Percentiles rank a stretch among this genome's conserved stretches.
phyloP scores from a whole-genome alignment of 2,113 vertebrate species.

The Elaphurus davidianus region DNA sequence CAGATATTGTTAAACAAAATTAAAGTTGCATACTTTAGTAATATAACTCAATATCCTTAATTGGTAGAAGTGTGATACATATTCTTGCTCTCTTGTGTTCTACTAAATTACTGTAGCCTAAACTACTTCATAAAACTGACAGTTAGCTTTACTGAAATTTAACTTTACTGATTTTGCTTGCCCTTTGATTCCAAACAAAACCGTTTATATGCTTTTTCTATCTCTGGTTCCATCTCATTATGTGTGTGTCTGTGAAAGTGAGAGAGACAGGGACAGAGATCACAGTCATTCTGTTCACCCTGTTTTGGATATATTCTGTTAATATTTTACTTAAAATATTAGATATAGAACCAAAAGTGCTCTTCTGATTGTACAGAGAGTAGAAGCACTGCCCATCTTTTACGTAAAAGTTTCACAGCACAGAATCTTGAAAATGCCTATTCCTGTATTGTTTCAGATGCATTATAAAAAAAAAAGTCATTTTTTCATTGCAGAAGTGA shows the following conservation, averaged over 20 bases:
- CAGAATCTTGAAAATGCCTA: background rate
- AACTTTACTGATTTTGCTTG: slow-evolving; percentile 84
- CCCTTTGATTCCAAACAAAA: slow-evolving; percentile 93
- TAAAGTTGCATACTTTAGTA: slow-evolving; percentile 75
- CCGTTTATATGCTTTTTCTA: slow-evolving; percentile 91
- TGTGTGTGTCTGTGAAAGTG: background rate
- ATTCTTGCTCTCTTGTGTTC: slow-evolving; percentile 63
- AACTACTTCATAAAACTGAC: slow-evolving; percentile 72
- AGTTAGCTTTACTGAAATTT: background rate
- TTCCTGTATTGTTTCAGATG: background rate
- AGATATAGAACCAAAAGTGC: background rate
- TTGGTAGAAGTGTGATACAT: background rate
- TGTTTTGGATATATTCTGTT: background rate
- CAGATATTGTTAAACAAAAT: slow-evolving; percentile 77
- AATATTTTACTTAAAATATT: background rate
- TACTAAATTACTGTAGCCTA: slow-evolving; percentile 70
- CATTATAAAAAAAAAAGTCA: background rate
- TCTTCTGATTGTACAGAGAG: background rate
- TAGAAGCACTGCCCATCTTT: background rate
- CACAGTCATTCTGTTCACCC: background rate
- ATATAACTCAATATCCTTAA: slow-evolving; percentile 74
- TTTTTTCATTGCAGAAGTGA: background rate
- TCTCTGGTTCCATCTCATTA: slow-evolving; percentile 91
- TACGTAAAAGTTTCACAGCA: background rate
- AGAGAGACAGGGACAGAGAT: background rate